A percentile compares a stretch with the other conserved stretches of the same genome.
These are phyloP conservation scores for Alauda arvensis DNA, from an alignment of 2,797 vertebrate species.

Conservation along the genomic window DNA sequence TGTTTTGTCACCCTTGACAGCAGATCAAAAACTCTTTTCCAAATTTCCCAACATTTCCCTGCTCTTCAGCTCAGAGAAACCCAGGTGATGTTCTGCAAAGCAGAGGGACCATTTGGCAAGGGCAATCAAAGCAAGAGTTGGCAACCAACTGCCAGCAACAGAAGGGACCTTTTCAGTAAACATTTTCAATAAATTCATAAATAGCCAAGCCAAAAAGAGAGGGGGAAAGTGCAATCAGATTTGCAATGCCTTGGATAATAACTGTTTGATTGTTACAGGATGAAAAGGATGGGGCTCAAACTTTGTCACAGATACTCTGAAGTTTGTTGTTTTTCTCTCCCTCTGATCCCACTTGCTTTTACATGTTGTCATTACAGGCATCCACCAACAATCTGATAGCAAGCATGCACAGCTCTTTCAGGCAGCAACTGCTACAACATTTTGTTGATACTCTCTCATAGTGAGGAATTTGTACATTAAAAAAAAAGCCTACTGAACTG, in stretches of 20 bases:
- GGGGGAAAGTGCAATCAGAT: neutral
- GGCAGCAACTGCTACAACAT: neutral
- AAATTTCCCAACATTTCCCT: neutral
- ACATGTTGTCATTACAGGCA: neutral
- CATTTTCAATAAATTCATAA: neutral
- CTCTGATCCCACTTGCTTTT: neutral
- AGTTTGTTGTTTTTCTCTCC: neutral
- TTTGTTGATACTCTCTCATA: neutral
- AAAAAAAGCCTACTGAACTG: neutral
- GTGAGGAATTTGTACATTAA: neutral
- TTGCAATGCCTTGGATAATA: neutral
- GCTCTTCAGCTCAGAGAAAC: neutral
- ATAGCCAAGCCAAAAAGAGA: neutral
- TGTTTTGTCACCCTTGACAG: neutral
- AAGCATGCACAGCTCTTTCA: neutral
- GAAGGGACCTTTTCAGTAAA: slow-evolving; percentile 19
- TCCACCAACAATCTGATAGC: neutral
- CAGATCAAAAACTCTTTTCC: neutral
- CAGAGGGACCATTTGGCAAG: slow-evolving; percentile 1
- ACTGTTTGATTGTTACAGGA: neutral
- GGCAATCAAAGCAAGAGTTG: neutral
- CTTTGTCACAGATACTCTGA: neutral
- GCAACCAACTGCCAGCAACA: slow-evolving; percentile 4
- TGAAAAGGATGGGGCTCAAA: neutral
- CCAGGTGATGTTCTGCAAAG: slow-evolving; percentile 18